Evolutionary conservation across 2,797 vertebrate species (phyloP).

Genomic region (Coranthus polyacanthus): DNA sequence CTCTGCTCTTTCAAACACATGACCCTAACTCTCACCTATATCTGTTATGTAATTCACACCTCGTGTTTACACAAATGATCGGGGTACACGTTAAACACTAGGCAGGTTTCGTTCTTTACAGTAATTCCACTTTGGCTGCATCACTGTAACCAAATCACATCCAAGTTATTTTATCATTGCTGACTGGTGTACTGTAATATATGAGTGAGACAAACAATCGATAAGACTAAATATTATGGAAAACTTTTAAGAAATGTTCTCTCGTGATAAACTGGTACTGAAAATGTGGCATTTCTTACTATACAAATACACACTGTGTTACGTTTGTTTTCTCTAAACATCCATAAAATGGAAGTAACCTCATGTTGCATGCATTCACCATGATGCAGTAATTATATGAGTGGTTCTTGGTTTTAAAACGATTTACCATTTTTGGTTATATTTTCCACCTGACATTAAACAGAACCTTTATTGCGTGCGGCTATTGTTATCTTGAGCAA

Average conservation of each 20-base stretch:
- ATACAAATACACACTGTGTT: neutral
- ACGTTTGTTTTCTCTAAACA: neutral
- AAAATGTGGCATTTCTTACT: neutral
- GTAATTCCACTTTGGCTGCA: neutral
- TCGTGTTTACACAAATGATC: no score
- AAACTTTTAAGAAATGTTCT: neutral
- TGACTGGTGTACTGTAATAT: no score
- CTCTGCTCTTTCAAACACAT: no score
- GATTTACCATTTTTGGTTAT: neutral
- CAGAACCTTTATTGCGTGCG: neutral
- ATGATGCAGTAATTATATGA: neutral
- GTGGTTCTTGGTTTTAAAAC: neutral
- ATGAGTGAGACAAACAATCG: conserved; percentile 4
- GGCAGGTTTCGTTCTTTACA: conserved; percentile 7
- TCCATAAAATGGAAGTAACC: conserved; percentile 11
- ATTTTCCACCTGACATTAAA: neutral
- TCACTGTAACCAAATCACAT: neutral
- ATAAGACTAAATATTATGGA: neutral
- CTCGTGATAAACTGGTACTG: neutral
- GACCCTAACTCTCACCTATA: conserved; percentile 32
- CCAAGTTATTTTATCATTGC: neutral
- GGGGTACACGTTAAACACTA: no score
- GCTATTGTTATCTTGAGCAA: neutral
- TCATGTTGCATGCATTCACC: no score
- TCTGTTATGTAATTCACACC: conserved; percentile 20